Percentiles rank a stretch among this genome's conserved stretches.
Evolutionary conservation across 2,888 invertebrate species (phyloP).

Genomic region (Temnothorax rugatulus): DNA sequence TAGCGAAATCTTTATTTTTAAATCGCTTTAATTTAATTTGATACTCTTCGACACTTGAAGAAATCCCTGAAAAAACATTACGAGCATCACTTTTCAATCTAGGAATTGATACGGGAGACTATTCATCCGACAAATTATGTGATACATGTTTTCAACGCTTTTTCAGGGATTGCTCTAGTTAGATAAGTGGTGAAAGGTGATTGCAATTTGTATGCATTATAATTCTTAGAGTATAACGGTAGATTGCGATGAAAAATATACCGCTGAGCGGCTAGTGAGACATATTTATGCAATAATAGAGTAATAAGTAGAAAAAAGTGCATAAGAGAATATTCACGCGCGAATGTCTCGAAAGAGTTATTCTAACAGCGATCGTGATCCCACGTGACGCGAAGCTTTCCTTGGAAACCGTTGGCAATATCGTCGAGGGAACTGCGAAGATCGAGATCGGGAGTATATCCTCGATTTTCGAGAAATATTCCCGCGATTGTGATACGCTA

Average conservation of each 20-base stretch:
- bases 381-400: constrained; percentile 59
- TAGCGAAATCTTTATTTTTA: neutral
- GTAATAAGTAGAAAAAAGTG: constrained; percentile 43
- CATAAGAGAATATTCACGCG: constrained; percentile 23
- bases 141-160: neutral
- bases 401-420: constrained; percentile 66
- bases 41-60: neutral
- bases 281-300: constrained; percentile 49
- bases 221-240: constrained; percentile 34
- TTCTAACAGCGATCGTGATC: constrained; percentile 4
- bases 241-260: constrained; percentile 14
- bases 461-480: constrained; percentile 48
- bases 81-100: neutral
- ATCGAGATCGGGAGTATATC: constrained; percentile 5
- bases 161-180: constrained; percentile 40
- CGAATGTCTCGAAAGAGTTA: constrained; percentile 24
- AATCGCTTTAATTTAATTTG: neutral
- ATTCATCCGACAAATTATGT: neutral
- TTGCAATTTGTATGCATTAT: constrained; percentile 24
- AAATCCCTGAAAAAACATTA: constrained; percentile 1
- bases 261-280: constrained; percentile 43
- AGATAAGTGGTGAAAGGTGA: constrained; percentile 37
- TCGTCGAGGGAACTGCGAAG: constrained; percentile 57
- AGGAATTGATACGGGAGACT: neutral
- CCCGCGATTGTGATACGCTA: constrained; percentile 75